phyloP scores from a whole-genome alignment of 2,888 invertebrate species.

The Nomada lathburiana region DNA sequence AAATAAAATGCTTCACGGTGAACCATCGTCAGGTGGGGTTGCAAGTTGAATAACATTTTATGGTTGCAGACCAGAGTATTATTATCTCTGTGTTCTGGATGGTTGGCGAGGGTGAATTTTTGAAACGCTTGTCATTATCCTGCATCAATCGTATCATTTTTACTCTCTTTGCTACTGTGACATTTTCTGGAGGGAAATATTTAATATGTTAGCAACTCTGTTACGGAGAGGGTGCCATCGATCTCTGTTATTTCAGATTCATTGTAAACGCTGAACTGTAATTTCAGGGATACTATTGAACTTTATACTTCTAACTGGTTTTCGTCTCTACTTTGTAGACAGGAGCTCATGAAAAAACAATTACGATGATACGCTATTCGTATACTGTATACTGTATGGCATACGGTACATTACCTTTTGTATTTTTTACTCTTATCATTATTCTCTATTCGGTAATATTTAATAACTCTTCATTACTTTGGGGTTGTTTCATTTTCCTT shows the following conservation, averaged over 20 bases:
- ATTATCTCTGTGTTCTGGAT: neutral
- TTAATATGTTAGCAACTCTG: slow-evolving; percentile 1
- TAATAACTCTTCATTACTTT: neutral
- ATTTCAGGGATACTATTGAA: neutral
- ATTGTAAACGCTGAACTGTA: neutral
- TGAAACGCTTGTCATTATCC: neutral
- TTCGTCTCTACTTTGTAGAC: too few species aligned
- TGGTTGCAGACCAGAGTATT: neutral
- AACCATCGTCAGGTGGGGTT: too few species aligned
- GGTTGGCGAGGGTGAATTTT: slow-evolving; percentile 1
- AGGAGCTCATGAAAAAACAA: too few species aligned
- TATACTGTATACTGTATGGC: neutral
- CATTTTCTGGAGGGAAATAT: neutral
- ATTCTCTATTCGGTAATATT: too few species aligned
- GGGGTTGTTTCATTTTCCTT: slow-evolving; percentile 1
- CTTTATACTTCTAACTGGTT: too few species aligned
- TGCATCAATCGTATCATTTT: neutral
- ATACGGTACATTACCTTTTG: neutral
- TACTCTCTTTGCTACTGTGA: neutral
- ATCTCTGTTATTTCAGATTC: neutral
- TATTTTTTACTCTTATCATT: neutral
- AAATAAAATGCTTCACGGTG: too few species aligned
- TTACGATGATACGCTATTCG: neutral
- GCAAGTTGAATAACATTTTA: too few species aligned
- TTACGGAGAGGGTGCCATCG: neutral